Conservation (phyloP, 2,888 invertebrate species). For the Eutolmus rufibarbis region DNA sequence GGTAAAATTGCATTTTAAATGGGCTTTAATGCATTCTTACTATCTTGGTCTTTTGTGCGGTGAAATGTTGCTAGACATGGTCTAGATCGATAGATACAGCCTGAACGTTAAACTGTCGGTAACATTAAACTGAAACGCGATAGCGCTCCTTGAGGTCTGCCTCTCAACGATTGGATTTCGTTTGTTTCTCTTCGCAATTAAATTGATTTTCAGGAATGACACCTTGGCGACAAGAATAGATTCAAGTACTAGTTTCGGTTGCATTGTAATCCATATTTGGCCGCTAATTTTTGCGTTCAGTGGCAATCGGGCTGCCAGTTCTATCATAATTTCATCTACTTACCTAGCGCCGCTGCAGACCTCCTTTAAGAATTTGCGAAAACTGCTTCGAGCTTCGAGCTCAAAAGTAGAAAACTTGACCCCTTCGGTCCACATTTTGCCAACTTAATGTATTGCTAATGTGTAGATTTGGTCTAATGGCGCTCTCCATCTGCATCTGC, state of each 20-base stretch:
- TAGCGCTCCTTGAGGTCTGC: background rate
- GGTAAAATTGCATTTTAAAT: constrained; percentile 32
- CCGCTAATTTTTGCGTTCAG: background rate
- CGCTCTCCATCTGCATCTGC: background rate
- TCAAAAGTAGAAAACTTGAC: background rate
- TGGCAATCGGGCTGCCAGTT: background rate
- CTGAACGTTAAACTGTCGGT: constrained; percentile 14
- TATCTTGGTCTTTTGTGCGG: constrained; percentile 18
- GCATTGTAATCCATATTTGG: background rate
- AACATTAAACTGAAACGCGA: constrained; percentile 1
- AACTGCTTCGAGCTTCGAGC: background rate
- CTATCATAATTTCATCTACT: background rate
- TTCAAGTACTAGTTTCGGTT: background rate
- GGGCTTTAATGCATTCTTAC: constrained; percentile 32
- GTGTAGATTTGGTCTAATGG: background rate
- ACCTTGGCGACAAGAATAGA: constrained; percentile 1
- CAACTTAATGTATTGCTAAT: background rate
- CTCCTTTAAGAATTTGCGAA: background rate
- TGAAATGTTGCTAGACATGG: constrained; percentile 29
- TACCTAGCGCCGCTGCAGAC: background rate
- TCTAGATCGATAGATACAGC: background rate
- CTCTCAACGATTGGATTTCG: background rate
- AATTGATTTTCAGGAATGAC: background rate
- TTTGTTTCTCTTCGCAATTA: constrained; percentile 12
- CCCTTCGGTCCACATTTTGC: background rate